phyloP scores from a whole-genome alignment of 2,888 invertebrate genomes.

The Cephus runcator region DNA sequence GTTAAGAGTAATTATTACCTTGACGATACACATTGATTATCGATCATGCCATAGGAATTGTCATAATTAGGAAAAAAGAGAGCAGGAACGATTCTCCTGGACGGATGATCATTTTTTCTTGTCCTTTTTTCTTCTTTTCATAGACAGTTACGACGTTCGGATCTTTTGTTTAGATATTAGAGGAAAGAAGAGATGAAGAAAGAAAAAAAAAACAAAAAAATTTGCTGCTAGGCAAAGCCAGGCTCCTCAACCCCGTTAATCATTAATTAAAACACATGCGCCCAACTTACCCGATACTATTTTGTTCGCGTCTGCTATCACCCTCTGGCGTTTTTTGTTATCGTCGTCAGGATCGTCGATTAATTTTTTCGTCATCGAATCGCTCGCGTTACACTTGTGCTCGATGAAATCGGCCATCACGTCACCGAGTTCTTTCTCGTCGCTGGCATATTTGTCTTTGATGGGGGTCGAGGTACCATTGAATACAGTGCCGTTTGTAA shows the following conservation, averaged over 20 bases:
- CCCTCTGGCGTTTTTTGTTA: constrained; percentile 58
- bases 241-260: constrained; percentile 59
- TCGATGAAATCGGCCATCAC: constrained; percentile 62
- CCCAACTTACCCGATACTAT: constrained; percentile 61
- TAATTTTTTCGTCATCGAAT: constrained; percentile 59
- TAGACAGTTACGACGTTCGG: too few species aligned
- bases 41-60: constrained; percentile 25
- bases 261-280: constrained; percentile 1
- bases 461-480: constrained; percentile 65
- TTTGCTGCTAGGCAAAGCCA: constrained; percentile 51
- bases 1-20: background rate
- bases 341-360: constrained; percentile 53
- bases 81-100: constrained; percentile 12
- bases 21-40: background rate
- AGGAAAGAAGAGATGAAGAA: too few species aligned
- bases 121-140: background rate
- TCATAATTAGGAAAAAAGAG: constrained; percentile 11
- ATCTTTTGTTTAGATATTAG: too few species aligned
- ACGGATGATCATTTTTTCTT: constrained; percentile 14
- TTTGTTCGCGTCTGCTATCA: constrained; percentile 60
- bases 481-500: constrained; percentile 64
- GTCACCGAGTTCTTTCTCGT: constrained; percentile 62
- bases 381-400: constrained; percentile 56
- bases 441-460: constrained; percentile 64
- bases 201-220: background rate